A percentile compares a stretch with the other conserved stretches of the same genome.
Evolutionary conservation across 2,113 vertebrate species (phyloP).

Genomic region (mouse (Mus musculus)): GRCm39 chr6:27425001-27425500

Average conservation of each 20-base stretch:
- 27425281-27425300: background rate
- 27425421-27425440: background rate
- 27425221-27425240: background rate
- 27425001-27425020: constrained; percentile 4
- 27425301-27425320: background rate
- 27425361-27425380: background rate
- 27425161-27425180: background rate
- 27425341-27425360: background rate
- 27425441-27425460: background rate
- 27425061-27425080: background rate
- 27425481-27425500: background rate
- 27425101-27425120: background rate
- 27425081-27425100: background rate
- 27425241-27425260: background rate
- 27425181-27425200: background rate
- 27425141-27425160: background rate
- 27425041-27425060: background rate
- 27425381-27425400: background rate
- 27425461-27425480: background rate
- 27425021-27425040: background rate
- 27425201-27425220: constrained; percentile 16
- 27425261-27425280: background rate
- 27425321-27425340: background rate
- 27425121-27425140: background rate
- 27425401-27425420: background rate